phyloP scores from a whole-genome alignment of 2,888 invertebrate genomes.

The Caenorhabditis angaria region DNA sequence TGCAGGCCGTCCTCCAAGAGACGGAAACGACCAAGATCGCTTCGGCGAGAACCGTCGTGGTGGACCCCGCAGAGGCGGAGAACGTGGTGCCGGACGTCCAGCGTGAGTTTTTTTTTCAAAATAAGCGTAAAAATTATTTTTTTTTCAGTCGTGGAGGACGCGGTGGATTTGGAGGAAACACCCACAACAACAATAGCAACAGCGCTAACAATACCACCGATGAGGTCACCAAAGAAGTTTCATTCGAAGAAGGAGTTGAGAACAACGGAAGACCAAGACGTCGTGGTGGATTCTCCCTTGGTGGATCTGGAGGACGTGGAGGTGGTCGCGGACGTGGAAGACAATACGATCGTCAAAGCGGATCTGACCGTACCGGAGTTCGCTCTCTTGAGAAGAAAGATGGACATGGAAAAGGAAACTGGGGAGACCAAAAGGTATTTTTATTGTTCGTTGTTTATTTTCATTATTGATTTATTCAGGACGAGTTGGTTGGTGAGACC shows the following conservation, averaged over 20 bases:
- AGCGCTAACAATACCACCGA: neutral
- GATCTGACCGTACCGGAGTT: constrained; percentile 67
- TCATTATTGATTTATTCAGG: constrained; percentile 26
- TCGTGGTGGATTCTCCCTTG: constrained; percentile 49
- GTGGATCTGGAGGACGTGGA: constrained; percentile 43
- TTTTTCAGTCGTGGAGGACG: constrained; percentile 54
- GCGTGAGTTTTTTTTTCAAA: constrained; percentile 3
- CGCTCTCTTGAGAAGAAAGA: constrained; percentile 65
- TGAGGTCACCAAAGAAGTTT: constrained; percentile 34
- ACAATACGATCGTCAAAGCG: constrained; percentile 66
- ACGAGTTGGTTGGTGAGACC: constrained; percentile 65
- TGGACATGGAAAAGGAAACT: constrained; percentile 73
- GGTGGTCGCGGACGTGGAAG: constrained; percentile 53
- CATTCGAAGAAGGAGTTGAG: constrained; percentile 33
- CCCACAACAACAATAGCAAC: constrained; percentile 25
- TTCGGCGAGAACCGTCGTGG: constrained; percentile 51
- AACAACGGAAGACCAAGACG: constrained; percentile 45
- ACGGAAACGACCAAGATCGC: constrained; percentile 37
- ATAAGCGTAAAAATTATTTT: neutral
- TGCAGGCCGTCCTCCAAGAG: constrained; percentile 50
- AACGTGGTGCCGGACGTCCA: constrained; percentile 48
- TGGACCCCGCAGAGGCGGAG: constrained; percentile 53
- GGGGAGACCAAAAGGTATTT: constrained; percentile 63
- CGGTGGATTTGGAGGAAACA: constrained; percentile 35
- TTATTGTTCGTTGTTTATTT: neutral